Conservation (phyloP, 2,888 invertebrate species). For the Andrena marginata region DNA sequence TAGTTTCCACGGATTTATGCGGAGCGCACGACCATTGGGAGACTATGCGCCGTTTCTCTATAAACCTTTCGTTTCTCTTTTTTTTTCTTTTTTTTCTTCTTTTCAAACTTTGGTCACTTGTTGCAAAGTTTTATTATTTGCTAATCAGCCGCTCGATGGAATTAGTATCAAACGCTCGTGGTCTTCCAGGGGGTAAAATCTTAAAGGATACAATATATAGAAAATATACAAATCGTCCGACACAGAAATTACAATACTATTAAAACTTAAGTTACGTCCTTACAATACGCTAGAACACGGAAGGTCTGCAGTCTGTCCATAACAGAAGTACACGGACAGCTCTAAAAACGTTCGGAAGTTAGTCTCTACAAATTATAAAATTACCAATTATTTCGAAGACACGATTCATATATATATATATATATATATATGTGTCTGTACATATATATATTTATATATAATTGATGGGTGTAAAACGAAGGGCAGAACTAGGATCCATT, state of each 20-base stretch:
- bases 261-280: constrained; percentile 64
- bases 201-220: constrained; percentile 59
- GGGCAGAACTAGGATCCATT: constrained; percentile 28
- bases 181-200: constrained; percentile 46
- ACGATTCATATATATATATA: not conserved
- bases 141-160: constrained; percentile 57
- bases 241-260: constrained; percentile 65
- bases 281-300: constrained; percentile 59
- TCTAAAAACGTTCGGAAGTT: constrained; percentile 44
- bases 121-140: constrained; percentile 71
- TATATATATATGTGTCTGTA: not conserved
- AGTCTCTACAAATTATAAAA: constrained; percentile 50
- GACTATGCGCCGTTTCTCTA: constrained; percentile 63
- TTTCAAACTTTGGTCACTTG: constrained; percentile 77
- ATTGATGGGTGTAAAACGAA: constrained; percentile 21
- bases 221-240: constrained; percentile 70
- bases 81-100: constrained; percentile 11
- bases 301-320: constrained; percentile 40
- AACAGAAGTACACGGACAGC: constrained; percentile 26
- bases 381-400: constrained; percentile 41
- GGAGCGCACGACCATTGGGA: constrained; percentile 61
- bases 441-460: constrained; percentile 7
- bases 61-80: constrained; percentile 26
- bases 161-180: constrained; percentile 58
- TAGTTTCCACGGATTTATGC: constrained; percentile 33